phyloP scores from a whole-genome alignment of 35 echinoderm and acorn worm species.

The Stichopus chloronotus region DNA sequence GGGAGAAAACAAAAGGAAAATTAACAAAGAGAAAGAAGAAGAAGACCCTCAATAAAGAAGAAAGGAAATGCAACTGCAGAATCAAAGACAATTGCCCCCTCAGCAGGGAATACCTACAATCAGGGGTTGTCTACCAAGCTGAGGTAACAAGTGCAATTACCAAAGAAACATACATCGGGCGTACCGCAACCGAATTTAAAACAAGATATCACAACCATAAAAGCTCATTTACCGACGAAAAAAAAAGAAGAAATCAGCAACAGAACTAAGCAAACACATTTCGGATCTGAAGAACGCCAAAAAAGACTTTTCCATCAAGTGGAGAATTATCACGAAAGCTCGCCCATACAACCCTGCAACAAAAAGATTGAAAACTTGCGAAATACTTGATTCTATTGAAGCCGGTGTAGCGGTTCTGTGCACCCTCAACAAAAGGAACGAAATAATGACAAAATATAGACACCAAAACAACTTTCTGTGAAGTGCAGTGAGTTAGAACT shows the following conservation, averaged over 20 bases:
- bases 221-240: not conserved
- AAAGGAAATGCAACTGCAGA: conserved; percentile 17
- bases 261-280: conserved; percentile 38
- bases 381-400: not conserved
- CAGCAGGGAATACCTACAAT: conserved; percentile 14
- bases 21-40: conserved; percentile 15
- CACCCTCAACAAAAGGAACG: not conserved
- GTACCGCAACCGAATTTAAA: not conserved
- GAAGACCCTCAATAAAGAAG: not conserved
- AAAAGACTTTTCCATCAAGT: not conserved
- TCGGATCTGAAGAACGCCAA: not conserved
- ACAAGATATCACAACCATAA: not conserved
- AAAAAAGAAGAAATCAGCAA: not conserved
- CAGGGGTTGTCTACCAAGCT: conserved; percentile 13
- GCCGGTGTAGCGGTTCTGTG: not conserved
- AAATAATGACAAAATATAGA: not conserved
- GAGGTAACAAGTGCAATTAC: conserved; percentile 1
- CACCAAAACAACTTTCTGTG: not conserved
- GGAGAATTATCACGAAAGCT: not conserved
- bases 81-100: not conserved
- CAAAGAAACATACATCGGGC: not conserved
- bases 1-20: conserved; percentile 47
- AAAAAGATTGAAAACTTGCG: no score
- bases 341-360: conserved; percentile 20
- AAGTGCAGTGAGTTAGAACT: not conserved